Conservation (phyloP, 2,888 invertebrate species). For the Plagiodera versicolora region DNA sequence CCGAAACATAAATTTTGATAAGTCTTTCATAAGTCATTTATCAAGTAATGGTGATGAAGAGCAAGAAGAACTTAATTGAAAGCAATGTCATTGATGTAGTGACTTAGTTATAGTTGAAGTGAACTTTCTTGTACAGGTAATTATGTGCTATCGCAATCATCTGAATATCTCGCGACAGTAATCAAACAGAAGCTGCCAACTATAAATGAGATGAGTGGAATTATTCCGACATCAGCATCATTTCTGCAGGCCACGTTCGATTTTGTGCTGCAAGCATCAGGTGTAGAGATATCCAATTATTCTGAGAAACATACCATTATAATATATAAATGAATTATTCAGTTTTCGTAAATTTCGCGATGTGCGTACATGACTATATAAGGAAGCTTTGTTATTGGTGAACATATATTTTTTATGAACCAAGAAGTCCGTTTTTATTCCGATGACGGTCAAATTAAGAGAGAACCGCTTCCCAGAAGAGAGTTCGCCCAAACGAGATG, state of each 20-base stretch:
- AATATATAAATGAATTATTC: slow-evolving; percentile 24
- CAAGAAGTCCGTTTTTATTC: neutral
- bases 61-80: no score
- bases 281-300: slow-evolving; percentile 3
- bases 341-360: slow-evolving; percentile 13
- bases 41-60: no score
- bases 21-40: no score
- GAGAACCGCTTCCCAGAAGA: neutral
- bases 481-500: neutral
- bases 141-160: neutral
- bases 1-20: no score
- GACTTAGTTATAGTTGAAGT: no score
- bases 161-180: neutral
- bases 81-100: no score
- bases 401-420: neutral
- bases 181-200: slow-evolving; percentile 20
- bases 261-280: neutral
- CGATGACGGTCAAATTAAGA: neutral
- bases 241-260: neutral
- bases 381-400: neutral
- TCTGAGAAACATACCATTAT: slow-evolving; percentile 20
- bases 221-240: neutral
- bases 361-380: neutral
- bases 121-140: no score
- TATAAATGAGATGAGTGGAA: neutral